These are phyloP conservation scores for Capreolus pygargus DNA, from an alignment of 2,113 vertebrate genomes.

Conservation along the genomic window DNA sequence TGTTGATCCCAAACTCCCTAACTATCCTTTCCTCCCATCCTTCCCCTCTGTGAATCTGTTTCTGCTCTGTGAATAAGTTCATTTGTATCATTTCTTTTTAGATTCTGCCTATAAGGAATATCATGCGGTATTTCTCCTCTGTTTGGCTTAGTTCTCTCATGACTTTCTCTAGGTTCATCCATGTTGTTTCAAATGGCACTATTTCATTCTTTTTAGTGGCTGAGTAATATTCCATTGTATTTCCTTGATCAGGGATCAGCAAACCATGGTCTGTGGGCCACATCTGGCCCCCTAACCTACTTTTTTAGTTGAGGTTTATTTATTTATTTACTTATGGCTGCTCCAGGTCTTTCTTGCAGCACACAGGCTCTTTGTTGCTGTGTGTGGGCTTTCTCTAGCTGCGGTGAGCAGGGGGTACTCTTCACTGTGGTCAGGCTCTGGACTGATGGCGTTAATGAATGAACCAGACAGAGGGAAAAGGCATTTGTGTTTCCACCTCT, in stretches of 20 bases:
- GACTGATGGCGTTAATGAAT: neutral
- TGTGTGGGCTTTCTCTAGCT: neutral
- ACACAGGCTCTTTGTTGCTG: rapidly evolving
- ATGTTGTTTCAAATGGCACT: neutral
- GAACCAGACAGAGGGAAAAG: neutral
- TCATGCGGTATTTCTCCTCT: neutral
- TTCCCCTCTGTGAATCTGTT: neutral
- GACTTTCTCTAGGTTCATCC: neutral
- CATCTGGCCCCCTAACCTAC: neutral
- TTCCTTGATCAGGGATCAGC: neutral
- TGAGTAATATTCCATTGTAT: neutral
- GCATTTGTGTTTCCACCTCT: neutral
- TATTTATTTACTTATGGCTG: neutral
- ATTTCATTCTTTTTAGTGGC: neutral
- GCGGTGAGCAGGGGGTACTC: neutral
- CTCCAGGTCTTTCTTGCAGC: neutral
- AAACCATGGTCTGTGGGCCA: neutral
- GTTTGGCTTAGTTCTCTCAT: neutral
- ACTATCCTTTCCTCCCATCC: neutral
- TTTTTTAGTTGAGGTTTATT: neutral
- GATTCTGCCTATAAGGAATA: neutral
- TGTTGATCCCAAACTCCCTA: neutral
- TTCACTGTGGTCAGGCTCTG: neutral
- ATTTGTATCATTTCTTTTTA: neutral
- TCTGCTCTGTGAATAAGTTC: neutral